Base-by-base conservation (phyloP, 2,797 vertebrate species). In the Centroberyx gerrardi region DNA sequence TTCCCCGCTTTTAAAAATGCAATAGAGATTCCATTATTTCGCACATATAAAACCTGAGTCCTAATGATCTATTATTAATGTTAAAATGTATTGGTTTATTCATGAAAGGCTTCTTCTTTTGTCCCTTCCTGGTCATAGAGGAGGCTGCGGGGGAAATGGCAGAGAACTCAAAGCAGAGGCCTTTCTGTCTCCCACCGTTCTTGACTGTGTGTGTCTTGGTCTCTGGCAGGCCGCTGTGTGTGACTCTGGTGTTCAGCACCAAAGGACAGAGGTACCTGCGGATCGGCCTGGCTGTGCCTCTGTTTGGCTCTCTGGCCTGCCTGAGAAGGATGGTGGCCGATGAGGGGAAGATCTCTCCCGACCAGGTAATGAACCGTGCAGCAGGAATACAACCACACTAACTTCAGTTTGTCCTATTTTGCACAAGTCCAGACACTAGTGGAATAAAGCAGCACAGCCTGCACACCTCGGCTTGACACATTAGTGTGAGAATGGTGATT, bases 251-350 rank as follows among this genome's bases (percentile, higher is more conserved):
- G 86, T 97, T 98, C 92, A 96, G 94, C 88, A 91, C 94, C 36
- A 96, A 97, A 94, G 95, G 95, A 33, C 91, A 96, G 92, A 81
- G 94, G 69, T 97, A 96, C 72, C 90, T 97, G 83, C 94, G 97
- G 28, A 87, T 97, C 6, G 97, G 97, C 0, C 83, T 99, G 92
- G 95, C 97, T 0, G 96, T 97, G 85, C 97, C 97, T 0, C 95
- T 99, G 28, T 92, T 95, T 2, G 95, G 97, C 56, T 96, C 96
- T 0, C 88, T 98, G 81, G 95, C 95, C 0, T 89, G 87, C 18
- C 91, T 99, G 85, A 96, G 97, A 80, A 94, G 90, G 89, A 95
- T 96, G 95, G 96, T 96, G 69, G 97, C 97, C 0, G 95, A 96
- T 10, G 96, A 97, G 88, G 96, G 97, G 28, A 94, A 92, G 10